Base-by-base conservation (phyloP, 1,140 invertebrate genomes). In the Sitodiplosis mosellana region DNA sequence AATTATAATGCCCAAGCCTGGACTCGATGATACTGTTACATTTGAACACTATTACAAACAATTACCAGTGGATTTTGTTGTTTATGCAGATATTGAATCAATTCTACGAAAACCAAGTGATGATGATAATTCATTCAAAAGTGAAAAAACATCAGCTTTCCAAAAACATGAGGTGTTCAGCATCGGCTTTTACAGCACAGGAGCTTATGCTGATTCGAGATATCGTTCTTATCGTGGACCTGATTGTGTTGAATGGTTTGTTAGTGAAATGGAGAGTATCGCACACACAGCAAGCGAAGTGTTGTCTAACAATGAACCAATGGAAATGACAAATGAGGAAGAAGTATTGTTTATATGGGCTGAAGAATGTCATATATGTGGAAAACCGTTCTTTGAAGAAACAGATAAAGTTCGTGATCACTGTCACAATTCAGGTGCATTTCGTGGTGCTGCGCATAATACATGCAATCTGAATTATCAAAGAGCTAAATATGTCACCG, bases 61-160 rank as follows among this genome's bases (percentile, higher is more conserved):
- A 50, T 45, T 56, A 54, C 52, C 51, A 44, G 50, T 54, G 42
- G 54, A 56, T 17, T 59, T 63, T 48, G 50, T 55, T 38, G 52
- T 63, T 47, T 63, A 64, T 51, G 57, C 55, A 20, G 58, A 65
- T 55, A 55, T 63, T 41, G 58, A 65, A 57, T 57, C 52, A 37
- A 18, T 59, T 18, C 49, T 61, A 27, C 27, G 27, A 19, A 15
- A 52, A 46, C 37, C 37, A 40, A 33, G 22, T 49, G 47, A 46
- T 50, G 54, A 19, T 15, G 20, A n/a, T 36, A 49, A 37, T n/a
- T 12, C 17, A n/a, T 15, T 18, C 19, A 40, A 36, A 40, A 44
- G 20, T 15, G 45, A 8, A 49, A 33, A 18, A 51, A 48, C 47
- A 11, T 37, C 36, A 48, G 46, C 45, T 22, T 56, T 53, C 51